Conservation (phyloP, 2,113 vertebrate genomes). For the Noturus placidus region DNA sequence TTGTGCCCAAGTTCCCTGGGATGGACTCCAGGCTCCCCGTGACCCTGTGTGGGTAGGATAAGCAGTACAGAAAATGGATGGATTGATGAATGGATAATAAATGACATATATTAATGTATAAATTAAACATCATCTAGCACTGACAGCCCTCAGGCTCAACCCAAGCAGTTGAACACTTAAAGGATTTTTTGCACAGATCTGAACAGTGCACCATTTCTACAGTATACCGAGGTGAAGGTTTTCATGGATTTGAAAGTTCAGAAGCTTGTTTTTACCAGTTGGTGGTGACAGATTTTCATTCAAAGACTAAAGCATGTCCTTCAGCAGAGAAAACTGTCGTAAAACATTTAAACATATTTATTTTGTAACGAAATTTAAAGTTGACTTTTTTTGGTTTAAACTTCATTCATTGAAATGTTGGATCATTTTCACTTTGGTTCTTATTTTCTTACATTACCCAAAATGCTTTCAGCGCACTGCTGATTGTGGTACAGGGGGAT, state of each 20-base stretch:
- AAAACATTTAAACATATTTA: neutral
- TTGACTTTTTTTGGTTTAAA: neutral
- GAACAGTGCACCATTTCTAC: neutral
- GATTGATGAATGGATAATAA: too few species aligned
- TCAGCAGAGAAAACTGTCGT: neutral
- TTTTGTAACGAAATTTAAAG: neutral
- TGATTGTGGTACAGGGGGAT: neutral
- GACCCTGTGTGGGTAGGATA: too few species aligned
- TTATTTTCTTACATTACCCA: neutral
- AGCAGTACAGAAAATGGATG: too few species aligned
- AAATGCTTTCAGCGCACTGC: neutral
- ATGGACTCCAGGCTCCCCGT: too few species aligned
- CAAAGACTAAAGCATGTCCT: neutral
- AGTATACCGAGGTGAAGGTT: neutral
- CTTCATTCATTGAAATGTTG: neutral
- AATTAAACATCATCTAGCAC: too few species aligned
- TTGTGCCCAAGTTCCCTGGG: too few species aligned
- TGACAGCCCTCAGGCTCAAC: too few species aligned
- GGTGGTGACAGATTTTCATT: constrained; percentile 22
- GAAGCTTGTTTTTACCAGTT: neutral
- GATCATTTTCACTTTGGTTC: neutral
- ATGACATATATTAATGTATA: too few species aligned
- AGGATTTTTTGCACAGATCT: neutral
- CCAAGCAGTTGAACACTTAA: too few species aligned
- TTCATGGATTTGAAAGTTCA: neutral